Conservation (phyloP, 1,140 invertebrate species). For the Eubasilissa regina region DNA sequence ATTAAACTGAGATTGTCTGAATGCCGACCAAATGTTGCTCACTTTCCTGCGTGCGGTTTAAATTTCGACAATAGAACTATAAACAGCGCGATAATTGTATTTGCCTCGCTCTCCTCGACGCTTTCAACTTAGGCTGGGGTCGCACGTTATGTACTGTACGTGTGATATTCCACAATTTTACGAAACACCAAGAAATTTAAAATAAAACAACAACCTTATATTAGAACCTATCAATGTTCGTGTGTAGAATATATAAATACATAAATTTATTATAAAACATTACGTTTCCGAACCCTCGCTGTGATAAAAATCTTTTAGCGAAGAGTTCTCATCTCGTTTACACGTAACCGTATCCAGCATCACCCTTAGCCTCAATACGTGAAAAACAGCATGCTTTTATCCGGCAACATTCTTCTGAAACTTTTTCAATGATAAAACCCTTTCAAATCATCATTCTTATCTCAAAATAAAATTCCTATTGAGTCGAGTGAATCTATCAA, state of each 20-base stretch:
- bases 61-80: conserved; percentile 24
- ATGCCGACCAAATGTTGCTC: conserved; percentile 15
- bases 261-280: too few species aligned
- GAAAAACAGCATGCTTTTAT: not conserved
- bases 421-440: conserved; percentile 15
- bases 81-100: conserved; percentile 2
- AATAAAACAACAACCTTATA: too few species aligned
- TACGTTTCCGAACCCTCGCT: too few species aligned
- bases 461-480: conserved; percentile 20
- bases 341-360: too few species aligned
- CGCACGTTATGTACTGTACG: not conserved
- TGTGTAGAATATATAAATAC: too few species aligned
- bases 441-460: conserved; percentile 32
- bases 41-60: conserved; percentile 24
- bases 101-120: not conserved
- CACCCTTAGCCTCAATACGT: too few species aligned
- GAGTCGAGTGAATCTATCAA: conserved; percentile 29
- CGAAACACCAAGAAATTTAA: too few species aligned
- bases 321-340: too few species aligned
- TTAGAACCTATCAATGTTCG: too few species aligned
- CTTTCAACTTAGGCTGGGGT: not conserved
- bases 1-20: conserved; percentile 35
- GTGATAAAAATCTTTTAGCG: too few species aligned
- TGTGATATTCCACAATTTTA: too few species aligned
- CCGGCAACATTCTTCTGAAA: not conserved